A percentile compares a stretch with the other conserved stretches of the same genome.
Evolutionary conservation across 2,113 vertebrate genomes (phyloP).

Genomic region (Gymnobelideus leadbeateri): DNA sequence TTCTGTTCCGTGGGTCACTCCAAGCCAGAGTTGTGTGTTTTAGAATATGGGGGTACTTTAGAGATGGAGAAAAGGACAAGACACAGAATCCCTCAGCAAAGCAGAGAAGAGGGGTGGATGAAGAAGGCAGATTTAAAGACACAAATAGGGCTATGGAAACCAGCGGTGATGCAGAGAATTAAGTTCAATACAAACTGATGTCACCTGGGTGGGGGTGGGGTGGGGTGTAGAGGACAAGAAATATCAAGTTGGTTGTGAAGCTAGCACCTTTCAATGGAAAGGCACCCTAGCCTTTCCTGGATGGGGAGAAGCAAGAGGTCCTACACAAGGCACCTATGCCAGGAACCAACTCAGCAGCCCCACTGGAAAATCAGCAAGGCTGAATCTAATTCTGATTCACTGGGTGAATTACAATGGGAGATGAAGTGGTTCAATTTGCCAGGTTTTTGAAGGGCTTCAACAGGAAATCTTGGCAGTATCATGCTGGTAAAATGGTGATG

Average conservation of each 20-base stretch:
- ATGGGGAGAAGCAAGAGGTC: conserved; percentile 33
- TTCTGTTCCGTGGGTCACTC: not conserved
- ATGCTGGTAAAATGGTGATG: conserved; percentile 66
- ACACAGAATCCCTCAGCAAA: conserved; percentile 22
- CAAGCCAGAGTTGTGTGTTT: not conserved
- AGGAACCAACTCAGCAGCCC: not conserved
- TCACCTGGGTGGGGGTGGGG: not conserved
- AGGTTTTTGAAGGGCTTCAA: conserved; percentile 10
- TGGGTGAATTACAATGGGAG: not conserved
- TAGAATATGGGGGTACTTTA: not conserved
- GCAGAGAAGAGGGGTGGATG: conserved; percentile 7
- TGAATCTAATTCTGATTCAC: not conserved
- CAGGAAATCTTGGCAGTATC: conserved; percentile 67
- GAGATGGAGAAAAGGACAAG: not conserved
- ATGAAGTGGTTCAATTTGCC: not conserved
- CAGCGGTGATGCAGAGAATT: not conserved
- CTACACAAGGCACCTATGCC: conserved; percentile 13
- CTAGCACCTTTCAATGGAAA: conserved; percentile 76
- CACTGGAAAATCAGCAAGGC: not conserved
- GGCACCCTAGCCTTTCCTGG: conserved; percentile 66
- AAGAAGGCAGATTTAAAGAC: not conserved
- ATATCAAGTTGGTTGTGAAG: conserved; percentile 57
- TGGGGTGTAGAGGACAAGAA: not conserved
- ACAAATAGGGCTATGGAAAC: not conserved
- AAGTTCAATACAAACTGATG: not conserved